Conservation (phyloP, 2,888 invertebrate genomes). For the Tachina grossa region DNA sequence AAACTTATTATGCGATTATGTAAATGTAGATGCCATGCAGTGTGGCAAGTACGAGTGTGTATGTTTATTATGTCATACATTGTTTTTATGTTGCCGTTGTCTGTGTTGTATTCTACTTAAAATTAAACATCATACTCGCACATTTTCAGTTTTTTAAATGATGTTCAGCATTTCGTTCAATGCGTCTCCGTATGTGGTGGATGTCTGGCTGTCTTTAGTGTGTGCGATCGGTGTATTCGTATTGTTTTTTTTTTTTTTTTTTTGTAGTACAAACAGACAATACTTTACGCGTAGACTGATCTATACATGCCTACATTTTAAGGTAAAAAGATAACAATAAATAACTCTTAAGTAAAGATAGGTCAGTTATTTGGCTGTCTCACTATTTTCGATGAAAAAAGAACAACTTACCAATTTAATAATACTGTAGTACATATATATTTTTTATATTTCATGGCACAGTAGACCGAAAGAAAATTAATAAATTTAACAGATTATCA, state of each 20-base stretch:
- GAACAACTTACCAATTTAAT: no score
- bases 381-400: no score
- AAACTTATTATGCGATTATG: conserved; percentile 63
- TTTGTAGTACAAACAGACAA: background rate
- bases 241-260: background rate
- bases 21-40: conserved; percentile 58
- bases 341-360: conserved; percentile 9
- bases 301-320: background rate
- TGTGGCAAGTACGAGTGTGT: background rate
- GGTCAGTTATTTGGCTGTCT: conserved; percentile 33
- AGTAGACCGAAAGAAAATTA: no score
- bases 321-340: background rate
- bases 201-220: conserved; percentile 1
- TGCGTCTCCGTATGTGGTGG: conserved; percentile 43
- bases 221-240: background rate
- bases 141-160: conserved; percentile 24
- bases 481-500: background rate
- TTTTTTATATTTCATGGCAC: no score
- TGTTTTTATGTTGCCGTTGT: background rate
- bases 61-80: background rate
- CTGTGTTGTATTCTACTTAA: conserved; percentile 7
- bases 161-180: background rate
- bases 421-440: no score
- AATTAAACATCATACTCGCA: conserved; percentile 22
- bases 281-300: no score